These are phyloP conservation scores for Adelosebastes latens DNA, from an alignment of 2,797 vertebrate genomes.

Conservation along the genomic window DNA sequence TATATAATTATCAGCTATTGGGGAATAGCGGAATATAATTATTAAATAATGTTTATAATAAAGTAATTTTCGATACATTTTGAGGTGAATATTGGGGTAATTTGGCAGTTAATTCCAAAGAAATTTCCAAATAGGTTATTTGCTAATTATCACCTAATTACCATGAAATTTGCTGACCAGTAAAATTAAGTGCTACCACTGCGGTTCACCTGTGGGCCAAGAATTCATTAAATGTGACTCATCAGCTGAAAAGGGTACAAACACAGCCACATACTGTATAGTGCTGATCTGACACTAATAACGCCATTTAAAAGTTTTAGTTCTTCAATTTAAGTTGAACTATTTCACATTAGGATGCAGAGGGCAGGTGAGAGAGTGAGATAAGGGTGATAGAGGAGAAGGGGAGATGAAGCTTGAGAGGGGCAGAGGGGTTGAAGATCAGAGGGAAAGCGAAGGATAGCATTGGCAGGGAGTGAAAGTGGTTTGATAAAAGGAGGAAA, in stretches of 20 bases:
- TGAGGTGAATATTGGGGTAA: too few species aligned
- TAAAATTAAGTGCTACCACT: not conserved
- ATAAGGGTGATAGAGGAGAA: not conserved
- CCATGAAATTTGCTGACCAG: too few species aligned
- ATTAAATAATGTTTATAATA: too few species aligned
- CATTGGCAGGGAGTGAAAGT: slow-evolving; percentile 26
- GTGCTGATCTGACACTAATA: not conserved
- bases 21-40: too few species aligned
- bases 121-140: too few species aligned
- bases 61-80: too few species aligned
- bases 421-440: not conserved
- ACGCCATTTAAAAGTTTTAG: not conserved
- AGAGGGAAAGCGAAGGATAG: slow-evolving; percentile 15
- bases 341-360: not conserved
- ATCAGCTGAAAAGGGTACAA: not conserved
- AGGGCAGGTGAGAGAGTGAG: not conserved
- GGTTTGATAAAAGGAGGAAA: slow-evolving; percentile 29
- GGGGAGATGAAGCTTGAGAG: not conserved
- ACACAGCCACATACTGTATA: not conserved
- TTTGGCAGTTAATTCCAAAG: too few species aligned
- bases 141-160: too few species aligned
- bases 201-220: not conserved
- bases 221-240: not conserved
- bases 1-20: too few species aligned
- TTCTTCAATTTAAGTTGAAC: not conserved